Conservation (phyloP, 2,888 invertebrate genomes). For the Andrena haemorrhoa region DNA sequence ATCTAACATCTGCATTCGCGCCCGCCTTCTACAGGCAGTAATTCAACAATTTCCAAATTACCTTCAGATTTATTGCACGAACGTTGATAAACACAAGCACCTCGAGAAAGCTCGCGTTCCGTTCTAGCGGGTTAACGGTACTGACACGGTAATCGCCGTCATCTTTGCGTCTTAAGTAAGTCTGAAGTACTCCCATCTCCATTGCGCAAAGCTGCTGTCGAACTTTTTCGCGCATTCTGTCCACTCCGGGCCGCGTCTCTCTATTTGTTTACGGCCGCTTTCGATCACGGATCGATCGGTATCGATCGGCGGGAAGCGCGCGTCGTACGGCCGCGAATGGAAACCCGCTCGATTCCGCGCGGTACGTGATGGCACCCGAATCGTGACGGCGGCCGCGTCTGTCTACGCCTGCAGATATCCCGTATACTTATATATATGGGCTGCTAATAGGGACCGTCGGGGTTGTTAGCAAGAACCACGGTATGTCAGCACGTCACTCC, state of each 20-base stretch:
- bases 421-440: conserved; percentile 38
- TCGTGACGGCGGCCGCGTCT: conserved; percentile 64
- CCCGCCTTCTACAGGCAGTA: not conserved
- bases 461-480: conserved; percentile 66
- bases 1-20: not conserved
- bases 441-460: conserved; percentile 69
- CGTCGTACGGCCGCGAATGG: conserved; percentile 73
- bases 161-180: not conserved
- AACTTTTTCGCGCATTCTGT: not conserved
- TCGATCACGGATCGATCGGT: conserved; percentile 50
- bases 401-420: conserved; percentile 42
- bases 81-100: no score
- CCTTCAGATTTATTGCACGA: no score
- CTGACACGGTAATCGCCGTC: no score
- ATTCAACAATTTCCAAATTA: no score
- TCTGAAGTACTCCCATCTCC: not conserved
- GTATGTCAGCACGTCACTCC: conserved; percentile 73
- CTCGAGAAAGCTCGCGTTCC: no score
- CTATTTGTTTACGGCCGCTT: conserved; percentile 44
- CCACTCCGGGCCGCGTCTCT: conserved; percentile 24
- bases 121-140: no score
- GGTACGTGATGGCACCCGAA: conserved; percentile 80
- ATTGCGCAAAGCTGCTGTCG: not conserved
- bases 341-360: conserved; percentile 74
- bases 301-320: conserved; percentile 57